Evolutionary conservation across 2,888 invertebrate genomes (phyloP).

Genomic region (Calephelis perditalis): DNA sequence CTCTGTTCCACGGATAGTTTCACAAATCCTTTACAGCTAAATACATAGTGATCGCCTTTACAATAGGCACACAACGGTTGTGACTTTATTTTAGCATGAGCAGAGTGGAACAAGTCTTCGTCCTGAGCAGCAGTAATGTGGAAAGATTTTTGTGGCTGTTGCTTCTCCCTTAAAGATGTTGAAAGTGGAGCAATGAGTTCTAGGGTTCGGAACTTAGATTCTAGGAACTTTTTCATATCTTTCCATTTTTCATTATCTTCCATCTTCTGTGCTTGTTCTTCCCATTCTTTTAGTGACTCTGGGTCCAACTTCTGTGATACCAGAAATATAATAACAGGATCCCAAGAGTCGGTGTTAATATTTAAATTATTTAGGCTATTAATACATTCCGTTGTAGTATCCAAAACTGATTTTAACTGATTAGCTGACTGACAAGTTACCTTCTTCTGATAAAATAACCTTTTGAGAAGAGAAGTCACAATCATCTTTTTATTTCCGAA

Average conservation of each 20-base stretch:
- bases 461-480: slow-evolving; percentile 13
- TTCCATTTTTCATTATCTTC: neutral
- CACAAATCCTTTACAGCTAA: slow-evolving; percentile 22
- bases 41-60: slow-evolving; percentile 18
- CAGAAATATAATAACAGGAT: slow-evolving; percentile 25
- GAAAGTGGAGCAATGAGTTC: slow-evolving; percentile 27
- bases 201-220: slow-evolving; percentile 31
- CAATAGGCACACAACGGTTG: no score
- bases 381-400: slow-evolving; percentile 9
- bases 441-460: slow-evolving; percentile 12
- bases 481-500: slow-evolving; percentile 21
- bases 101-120: no score
- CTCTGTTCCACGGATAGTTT: slow-evolving; percentile 17
- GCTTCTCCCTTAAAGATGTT: neutral
- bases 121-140: neutral
- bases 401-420: neutral
- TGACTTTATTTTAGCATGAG: no score
- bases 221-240: slow-evolving; percentile 26
- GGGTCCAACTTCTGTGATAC: slow-evolving; percentile 22
- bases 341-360: slow-evolving; percentile 25
- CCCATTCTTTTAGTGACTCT: slow-evolving; percentile 1
- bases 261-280: neutral
- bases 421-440: neutral
- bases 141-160: slow-evolving; percentile 8
- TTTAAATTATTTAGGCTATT: slow-evolving; percentile 25